Percentiles rank a stretch among this genome's conserved stretches.
Evolutionary conservation across 2,888 invertebrate species (phyloP).

Genomic region (Diarsia rubi): DNA sequence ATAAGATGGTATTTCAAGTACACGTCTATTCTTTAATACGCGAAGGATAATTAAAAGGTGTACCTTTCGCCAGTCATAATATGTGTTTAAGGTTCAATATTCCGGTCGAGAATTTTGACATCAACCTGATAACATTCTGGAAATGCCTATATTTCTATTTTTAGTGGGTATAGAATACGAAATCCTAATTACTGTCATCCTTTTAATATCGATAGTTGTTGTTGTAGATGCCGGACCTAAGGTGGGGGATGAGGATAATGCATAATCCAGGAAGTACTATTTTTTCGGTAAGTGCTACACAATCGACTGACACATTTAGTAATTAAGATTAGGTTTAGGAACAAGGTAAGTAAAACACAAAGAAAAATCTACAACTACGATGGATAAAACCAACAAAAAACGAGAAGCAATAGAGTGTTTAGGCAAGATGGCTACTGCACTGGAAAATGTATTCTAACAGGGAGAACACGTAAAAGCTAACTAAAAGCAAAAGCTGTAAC

Average conservation of each 20-base stretch:
- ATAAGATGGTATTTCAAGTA: background rate
- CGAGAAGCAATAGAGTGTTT: background rate
- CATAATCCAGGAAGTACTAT: no score
- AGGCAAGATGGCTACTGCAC: background rate
- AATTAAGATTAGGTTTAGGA: background rate
- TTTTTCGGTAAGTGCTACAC: background rate
- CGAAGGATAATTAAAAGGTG: background rate
- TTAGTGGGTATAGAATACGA: background rate
- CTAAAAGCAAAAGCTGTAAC: conserved; percentile 51
- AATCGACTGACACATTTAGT: background rate
- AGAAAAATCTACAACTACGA: background rate
- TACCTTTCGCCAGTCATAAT: background rate
- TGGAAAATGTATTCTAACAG: background rate
- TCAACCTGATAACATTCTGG: background rate
- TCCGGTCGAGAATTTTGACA: background rate
- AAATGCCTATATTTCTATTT: background rate
- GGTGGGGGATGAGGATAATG: no score
- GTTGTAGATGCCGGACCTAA: no score
- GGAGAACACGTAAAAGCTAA: conserved; percentile 3
- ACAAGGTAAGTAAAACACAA: background rate
- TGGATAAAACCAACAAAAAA: background rate
- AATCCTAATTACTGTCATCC: background rate
- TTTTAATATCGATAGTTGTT: background rate
- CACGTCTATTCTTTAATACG: background rate
- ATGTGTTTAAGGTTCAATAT: background rate